Evolutionary conservation across 2,113 vertebrate species (phyloP), one percentile per base, ranked within the genome.

Genomic region (Genyomyrus donnyi): DNA sequence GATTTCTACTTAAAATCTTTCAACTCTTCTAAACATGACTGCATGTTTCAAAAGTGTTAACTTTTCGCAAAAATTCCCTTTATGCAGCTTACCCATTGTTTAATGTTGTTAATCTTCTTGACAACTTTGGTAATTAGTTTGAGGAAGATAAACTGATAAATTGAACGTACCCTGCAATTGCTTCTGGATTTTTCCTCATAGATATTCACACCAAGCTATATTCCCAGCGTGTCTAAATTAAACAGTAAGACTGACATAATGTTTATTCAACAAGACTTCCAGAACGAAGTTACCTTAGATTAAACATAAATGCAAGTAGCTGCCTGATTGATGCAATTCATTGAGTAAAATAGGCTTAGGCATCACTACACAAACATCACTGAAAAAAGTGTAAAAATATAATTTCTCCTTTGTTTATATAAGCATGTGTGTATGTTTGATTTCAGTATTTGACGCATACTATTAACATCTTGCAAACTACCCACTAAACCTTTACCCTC

Each of bases 131-230:
- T 96, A 96, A 96, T 96, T 95, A 96, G 93, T 93, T 95, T 93
- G 95, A 95, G 93, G 93, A 95, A 96, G 95, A 94, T 94, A 96
- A 95, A 96, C 95, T 96, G 93, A 94, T 94, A 94, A 95, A 96
- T 95, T 95, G 95, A 94, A 94, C 94, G 93, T 95, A 94, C 94
- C 94, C 94, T 93, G 93, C 95, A 96, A 96, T 96, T 96, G 94
- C 95, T 95, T 95, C 95, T 94, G 96, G 95, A 96, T 96, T 95
- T 96, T 94, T 91, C 94, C 93, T 94, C 93, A 96, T 95, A 95
- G 95, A 94, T 93, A 95, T 95, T 94, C 94, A 93, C 91, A 94
- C 92, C 93, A 93, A 94, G 94, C 94, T 95, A 94, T 94, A 95
- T 91, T 91, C 90, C 87, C 83, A 85, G 42, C 3, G 27, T 88